phyloP scores from a whole-genome alignment of 2,113 vertebrate species.

The Alectura lathami region DNA sequence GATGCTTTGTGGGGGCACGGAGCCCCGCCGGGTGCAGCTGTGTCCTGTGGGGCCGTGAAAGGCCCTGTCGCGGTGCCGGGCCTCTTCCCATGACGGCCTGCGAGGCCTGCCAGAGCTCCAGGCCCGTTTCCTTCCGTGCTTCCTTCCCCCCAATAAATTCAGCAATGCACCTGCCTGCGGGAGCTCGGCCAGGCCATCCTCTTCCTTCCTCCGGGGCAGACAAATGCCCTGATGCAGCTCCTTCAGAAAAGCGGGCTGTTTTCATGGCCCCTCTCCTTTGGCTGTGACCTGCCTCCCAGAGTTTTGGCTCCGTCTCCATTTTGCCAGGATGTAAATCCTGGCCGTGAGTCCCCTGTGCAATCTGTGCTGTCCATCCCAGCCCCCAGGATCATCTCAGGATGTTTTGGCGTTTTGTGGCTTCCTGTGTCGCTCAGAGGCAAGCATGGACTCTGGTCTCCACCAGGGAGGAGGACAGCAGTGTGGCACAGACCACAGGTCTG shows the following conservation, averaged over 20 bases:
- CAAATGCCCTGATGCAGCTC: not conserved
- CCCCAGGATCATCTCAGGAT: not conserved
- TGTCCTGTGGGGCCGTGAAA: fast-evolving
- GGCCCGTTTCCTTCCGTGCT: conserved; percentile 24
- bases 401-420: not conserved
- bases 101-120: not conserved
- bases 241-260: not conserved
- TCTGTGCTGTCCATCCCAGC: not conserved
- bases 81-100: not conserved
- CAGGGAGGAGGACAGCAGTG: not conserved
- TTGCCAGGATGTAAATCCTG: not conserved
- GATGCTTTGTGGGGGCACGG: not conserved
- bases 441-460: fast-evolving
- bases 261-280: not conserved
- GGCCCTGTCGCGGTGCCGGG: not conserved
- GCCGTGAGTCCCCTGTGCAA: not conserved
- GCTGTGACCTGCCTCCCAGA: not conserved
- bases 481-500: not conserved
- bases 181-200: not conserved
- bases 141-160: conserved; percentile 43
- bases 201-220: conserved; percentile 41
- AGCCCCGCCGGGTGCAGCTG: not conserved
- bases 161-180: conserved; percentile 14
- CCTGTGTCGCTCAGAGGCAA: not conserved
- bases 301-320: conserved; percentile 3